A percentile compares a stretch with the other conserved stretches of the same genome.
phyloP scores from a whole-genome alignment of 2,888 invertebrate genomes.

The Nomada flava region DNA sequence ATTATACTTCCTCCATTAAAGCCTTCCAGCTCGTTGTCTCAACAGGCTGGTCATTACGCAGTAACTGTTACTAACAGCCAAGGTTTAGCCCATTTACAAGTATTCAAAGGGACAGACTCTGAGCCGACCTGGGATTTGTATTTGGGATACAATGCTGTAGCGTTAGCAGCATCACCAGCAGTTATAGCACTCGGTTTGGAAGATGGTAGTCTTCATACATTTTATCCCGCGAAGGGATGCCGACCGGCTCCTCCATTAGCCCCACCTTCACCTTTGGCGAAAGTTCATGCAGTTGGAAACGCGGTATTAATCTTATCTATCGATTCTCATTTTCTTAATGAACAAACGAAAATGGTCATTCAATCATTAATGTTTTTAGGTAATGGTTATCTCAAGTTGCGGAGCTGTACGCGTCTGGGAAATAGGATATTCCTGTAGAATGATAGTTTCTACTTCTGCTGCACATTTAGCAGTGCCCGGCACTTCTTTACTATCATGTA shows the following conservation, averaged over 20 bases:
- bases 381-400: conserved; percentile 83
- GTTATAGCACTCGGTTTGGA: conserved; percentile 81
- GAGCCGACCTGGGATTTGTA: conserved; percentile 82
- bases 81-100: conserved; percentile 80
- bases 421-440: conserved; percentile 78
- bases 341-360: neutral
- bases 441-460: conserved; percentile 81
- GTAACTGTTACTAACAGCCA: conserved; percentile 81
- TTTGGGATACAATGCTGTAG: conserved; percentile 81
- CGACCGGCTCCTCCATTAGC: conserved; percentile 80
- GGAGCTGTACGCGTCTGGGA: conserved; percentile 83
- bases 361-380: conserved; percentile 62
- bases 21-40: conserved; percentile 78
- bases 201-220: conserved; percentile 81
- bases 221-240: conserved; percentile 80
- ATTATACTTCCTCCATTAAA: conserved; percentile 79
- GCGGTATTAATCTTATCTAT: conserved; percentile 68
- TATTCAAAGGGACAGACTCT: conserved; percentile 80
- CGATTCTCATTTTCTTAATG: neutral
- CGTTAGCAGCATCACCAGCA: conserved; percentile 81
- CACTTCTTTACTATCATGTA: conserved; percentile 79
- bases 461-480: conserved; percentile 81
- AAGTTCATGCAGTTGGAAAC: conserved; percentile 81
- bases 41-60: conserved; percentile 82
- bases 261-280: conserved; percentile 81